Evolutionary conservation across 2,797 vertebrate species (phyloP).

Genomic region (Numenius phaeopus): DNA sequence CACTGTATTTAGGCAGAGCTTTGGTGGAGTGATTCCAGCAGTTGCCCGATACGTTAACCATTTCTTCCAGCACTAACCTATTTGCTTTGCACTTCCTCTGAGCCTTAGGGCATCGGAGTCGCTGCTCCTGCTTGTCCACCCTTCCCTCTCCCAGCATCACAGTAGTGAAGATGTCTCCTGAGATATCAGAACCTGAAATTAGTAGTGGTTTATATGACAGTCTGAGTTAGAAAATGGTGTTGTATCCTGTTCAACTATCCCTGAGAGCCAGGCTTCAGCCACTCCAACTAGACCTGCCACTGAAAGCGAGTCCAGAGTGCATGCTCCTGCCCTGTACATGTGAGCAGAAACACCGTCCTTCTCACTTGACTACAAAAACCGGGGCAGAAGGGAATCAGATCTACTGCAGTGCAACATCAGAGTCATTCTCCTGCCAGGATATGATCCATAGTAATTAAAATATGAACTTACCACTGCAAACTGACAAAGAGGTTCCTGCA

Average conservation of each 20-base stretch:
- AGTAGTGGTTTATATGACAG: not conserved
- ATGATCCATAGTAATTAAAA: not conserved
- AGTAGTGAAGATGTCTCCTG: not conserved
- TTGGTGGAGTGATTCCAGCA: not conserved
- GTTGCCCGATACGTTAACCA: not conserved
- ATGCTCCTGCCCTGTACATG: fast-evolving
- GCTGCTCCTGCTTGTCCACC: not conserved
- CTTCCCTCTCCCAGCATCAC: not conserved
- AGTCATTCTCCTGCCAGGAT: not conserved
- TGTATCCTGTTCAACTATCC: not conserved
- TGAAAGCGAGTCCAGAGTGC: not conserved
- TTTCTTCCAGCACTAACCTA: not conserved
- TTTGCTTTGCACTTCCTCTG: not conserved
- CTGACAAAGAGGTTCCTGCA: constrained; percentile 15
- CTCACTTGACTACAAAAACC: not conserved
- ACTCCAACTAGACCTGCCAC: not conserved
- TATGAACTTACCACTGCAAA: not conserved
- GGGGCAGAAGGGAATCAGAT: not conserved
- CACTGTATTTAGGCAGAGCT: not conserved
- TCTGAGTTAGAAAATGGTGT: not conserved
- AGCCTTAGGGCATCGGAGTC: not conserved
- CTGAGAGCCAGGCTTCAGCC: not conserved
- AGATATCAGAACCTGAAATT: not conserved
- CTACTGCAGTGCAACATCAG: not conserved
- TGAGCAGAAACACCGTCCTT: not conserved